Conservation (phyloP, 2,888 invertebrate genomes). For the Beris chalybata region DNA sequence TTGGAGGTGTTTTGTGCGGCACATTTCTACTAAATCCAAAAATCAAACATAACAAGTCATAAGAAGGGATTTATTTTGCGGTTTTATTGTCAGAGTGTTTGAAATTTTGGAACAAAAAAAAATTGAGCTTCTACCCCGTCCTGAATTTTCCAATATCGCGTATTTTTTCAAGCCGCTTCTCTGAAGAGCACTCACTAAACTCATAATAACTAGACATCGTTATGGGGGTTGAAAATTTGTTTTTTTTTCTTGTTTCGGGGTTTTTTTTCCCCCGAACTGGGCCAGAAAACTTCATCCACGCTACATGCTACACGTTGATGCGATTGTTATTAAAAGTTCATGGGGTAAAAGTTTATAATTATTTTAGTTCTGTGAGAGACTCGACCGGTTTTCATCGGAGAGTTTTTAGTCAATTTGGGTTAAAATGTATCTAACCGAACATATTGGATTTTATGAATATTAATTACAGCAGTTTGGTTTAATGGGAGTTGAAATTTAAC, state of each 20-base stretch:
- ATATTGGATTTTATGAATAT: slow-evolving; percentile 6
- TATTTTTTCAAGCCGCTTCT: slow-evolving; percentile 2
- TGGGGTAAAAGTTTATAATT: slow-evolving; percentile 11
- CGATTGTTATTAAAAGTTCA: slow-evolving; percentile 19
- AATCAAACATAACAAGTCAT: too few relatives aligned
- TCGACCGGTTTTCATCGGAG: neutral
- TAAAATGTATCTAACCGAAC: slow-evolving; percentile 5
- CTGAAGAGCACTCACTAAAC: slow-evolving; percentile 15
- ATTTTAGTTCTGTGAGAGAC: slow-evolving; percentile 4
- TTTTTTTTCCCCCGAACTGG: neutral
- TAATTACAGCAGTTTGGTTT: slow-evolving; percentile 1
- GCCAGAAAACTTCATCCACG: slow-evolving; percentile 1
- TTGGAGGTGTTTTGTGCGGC: too few relatives aligned
- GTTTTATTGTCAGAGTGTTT: too few relatives aligned
- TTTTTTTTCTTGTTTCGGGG: neutral
- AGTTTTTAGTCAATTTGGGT: neutral
- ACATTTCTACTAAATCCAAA: too few relatives aligned
- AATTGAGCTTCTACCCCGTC: neutral
- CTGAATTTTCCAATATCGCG: neutral
- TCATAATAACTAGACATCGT: slow-evolving; percentile 22
- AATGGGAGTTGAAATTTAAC: too few relatives aligned
- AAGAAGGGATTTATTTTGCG: too few relatives aligned
- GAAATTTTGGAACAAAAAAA: too few relatives aligned
- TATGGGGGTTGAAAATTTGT: slow-evolving; percentile 4
- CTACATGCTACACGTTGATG: neutral